Percentiles rank a stretch among this genome's conserved stretches.
Conservation (phyloP, 2,113 vertebrate genomes). For the Apteryx mantelli region DNA sequence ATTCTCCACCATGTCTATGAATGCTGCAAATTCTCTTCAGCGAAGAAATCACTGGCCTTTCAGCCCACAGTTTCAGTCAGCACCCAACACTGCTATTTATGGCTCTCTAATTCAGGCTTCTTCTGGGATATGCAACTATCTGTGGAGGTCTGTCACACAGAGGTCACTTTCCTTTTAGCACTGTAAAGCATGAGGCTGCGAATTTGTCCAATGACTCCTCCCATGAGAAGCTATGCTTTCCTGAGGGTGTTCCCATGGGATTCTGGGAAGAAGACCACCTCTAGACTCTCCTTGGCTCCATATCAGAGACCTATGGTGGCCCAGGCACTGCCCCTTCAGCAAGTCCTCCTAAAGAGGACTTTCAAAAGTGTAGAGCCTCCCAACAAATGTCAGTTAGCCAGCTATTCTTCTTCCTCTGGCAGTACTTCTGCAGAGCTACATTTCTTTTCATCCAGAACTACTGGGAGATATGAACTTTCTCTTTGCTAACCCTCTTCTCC, state of each 20-base stretch:
- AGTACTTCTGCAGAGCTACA: neutral
- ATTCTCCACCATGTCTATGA: neutral
- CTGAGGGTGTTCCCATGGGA: neutral
- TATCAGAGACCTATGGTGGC: neutral
- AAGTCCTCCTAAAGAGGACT: neutral
- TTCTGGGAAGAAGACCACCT: neutral
- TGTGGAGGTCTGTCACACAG: neutral
- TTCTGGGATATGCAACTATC: neutral
- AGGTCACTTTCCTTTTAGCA: fast-evolving
- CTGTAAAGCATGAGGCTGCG: neutral
- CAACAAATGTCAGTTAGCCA: neutral
- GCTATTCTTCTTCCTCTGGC: neutral
- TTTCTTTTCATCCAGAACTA: neutral
- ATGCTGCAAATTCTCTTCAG: neutral
- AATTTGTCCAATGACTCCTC: neutral
- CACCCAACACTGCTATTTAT: neutral
- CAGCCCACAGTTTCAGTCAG: neutral
- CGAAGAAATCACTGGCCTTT: neutral
- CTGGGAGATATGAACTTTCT: neutral
- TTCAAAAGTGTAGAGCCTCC: neutral
- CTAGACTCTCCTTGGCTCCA: neutral
- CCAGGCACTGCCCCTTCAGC: neutral
- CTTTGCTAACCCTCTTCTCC: neutral
- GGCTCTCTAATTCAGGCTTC: neutral
- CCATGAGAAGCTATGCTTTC: neutral